A percentile compares a stretch with the other conserved stretches of the same genome.
These are phyloP conservation scores for Scortum barcoo DNA, from an alignment of 2,113 vertebrate species.

Conservation along the genomic window DNA sequence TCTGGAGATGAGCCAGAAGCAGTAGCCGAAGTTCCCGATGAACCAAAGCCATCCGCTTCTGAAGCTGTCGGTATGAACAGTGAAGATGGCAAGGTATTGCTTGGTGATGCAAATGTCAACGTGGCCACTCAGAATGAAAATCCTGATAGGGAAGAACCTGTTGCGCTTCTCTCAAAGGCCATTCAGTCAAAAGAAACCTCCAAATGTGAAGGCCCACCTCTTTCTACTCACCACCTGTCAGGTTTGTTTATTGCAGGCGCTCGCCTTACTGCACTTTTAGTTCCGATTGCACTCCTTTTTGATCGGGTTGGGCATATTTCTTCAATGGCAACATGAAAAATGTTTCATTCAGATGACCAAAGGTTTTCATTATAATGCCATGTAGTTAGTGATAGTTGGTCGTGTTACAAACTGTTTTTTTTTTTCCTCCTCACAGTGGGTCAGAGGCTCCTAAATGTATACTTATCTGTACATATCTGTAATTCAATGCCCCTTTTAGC, in stretches of 20 bases:
- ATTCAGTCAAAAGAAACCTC: conserved; percentile 67
- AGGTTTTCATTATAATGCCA: not conserved
- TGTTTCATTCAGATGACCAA: not conserved
- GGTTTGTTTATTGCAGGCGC: conserved; percentile 70
- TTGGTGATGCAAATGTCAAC: conserved; percentile 28
- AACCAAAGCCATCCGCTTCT: not conserved
- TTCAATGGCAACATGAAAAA: no score
- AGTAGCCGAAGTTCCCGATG: not conserved
- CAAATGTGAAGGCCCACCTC: conserved; percentile 60
- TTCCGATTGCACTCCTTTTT: not conserved
- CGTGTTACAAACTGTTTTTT: not conserved
- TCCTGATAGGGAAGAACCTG: conserved; percentile 52
- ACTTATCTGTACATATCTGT: no score
- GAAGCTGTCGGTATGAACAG: conserved; percentile 2
- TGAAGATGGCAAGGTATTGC: conserved; percentile 25
- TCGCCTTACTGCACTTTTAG: not conserved
- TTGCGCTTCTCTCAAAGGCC: conserved; percentile 60
- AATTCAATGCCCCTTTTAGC: no score
- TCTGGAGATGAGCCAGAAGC: not conserved
- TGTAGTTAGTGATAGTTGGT: not conserved
- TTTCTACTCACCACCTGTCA: conserved; percentile 69
- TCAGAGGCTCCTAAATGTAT: no score
- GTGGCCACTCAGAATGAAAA: conserved; percentile 49
- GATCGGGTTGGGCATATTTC: not conserved
- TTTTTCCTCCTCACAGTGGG: no score